Evolutionary conservation across 2,797 vertebrate species (phyloP).

Genomic region (Cynopterus sphinx): DNA sequence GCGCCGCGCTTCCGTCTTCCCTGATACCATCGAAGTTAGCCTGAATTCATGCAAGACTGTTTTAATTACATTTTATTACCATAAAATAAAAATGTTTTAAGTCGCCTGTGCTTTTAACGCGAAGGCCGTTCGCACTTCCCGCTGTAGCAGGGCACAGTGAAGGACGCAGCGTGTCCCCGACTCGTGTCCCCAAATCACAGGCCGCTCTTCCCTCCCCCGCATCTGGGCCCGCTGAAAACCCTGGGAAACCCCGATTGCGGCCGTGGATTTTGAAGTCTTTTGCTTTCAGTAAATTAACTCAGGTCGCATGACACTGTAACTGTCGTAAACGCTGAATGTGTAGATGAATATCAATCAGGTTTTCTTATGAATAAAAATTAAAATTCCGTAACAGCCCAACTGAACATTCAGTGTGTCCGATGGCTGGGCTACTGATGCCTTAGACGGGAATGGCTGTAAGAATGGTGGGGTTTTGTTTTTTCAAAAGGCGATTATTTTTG

Average conservation of each 20-base stretch:
- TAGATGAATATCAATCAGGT: background rate
- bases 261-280: constrained; percentile 16
- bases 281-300: background rate
- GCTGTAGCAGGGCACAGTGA: fast-evolving
- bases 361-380: background rate
- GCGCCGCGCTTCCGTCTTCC: no score
- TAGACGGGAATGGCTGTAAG: background rate
- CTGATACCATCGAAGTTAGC: background rate
- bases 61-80: background rate
- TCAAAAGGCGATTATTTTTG: background rate
- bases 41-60: background rate
- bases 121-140: background rate
- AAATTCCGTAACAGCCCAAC: background rate
- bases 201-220: background rate
- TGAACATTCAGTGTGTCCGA: background rate
- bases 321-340: background rate
- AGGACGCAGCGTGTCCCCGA: background rate
- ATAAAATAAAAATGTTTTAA: background rate
- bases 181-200: background rate
- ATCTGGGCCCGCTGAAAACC: background rate
- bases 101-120: background rate
- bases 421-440: background rate
- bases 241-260: background rate
- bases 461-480: background rate
- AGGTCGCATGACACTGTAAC: background rate